phyloP scores from a whole-genome alignment of 2,113 vertebrate species.

The Anolis sagrei region DNA sequence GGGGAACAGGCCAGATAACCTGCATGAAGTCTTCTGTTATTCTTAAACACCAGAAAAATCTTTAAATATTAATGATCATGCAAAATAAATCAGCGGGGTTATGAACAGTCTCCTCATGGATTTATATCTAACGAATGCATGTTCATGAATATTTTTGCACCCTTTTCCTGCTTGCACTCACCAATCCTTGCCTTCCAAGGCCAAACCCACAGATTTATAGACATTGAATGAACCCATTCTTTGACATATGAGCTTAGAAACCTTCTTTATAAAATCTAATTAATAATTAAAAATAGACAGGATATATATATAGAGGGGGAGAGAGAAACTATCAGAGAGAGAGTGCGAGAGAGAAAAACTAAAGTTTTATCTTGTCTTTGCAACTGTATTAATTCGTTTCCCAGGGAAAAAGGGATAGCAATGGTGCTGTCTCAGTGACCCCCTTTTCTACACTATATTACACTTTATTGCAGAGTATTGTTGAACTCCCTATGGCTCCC shows the following conservation, averaged over 20 bases:
- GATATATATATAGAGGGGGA: neutral
- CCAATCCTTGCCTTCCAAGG: neutral
- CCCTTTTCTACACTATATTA: no score
- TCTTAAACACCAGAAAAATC: neutral
- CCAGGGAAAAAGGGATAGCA: no score
- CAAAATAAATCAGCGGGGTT: constrained; percentile 5
- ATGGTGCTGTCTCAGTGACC: no score
- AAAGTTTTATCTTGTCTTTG: neutral
- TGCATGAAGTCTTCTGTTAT: neutral
- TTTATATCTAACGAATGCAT: constrained; percentile 13
- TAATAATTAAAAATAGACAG: neutral
- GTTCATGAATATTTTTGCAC: neutral
- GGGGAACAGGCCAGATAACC: neutral
- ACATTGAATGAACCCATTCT: neutral
- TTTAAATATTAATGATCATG: constrained; percentile 28
- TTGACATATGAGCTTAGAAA: neutral
- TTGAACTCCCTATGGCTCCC: no score
- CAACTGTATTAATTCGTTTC: no score
- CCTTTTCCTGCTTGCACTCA: neutral
- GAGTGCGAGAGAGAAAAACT: neutral
- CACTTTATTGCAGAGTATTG: no score
- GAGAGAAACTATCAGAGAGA: constrained; percentile 1
- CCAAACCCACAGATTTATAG: neutral
- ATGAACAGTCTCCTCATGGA: neutral
- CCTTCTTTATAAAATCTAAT: neutral